phyloP scores from a whole-genome alignment of 2,888 invertebrate species.

The Myathropa florea region DNA sequence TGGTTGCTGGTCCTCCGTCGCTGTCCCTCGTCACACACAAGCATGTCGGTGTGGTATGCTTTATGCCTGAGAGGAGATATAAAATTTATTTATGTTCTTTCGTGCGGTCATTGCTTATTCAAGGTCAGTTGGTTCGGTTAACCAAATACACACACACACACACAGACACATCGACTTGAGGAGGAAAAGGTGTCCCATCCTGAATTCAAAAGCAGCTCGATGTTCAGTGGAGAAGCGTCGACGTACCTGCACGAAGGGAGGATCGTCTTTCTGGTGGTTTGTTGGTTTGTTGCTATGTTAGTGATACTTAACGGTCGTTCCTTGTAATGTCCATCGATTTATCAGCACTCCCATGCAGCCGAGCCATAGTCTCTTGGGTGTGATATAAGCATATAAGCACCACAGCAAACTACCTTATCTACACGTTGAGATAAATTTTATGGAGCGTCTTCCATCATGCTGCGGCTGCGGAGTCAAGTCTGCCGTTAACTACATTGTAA shows the following conservation, averaged over 20 bases:
- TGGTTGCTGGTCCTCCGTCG: neutral
- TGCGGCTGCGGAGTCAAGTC: conserved; percentile 33
- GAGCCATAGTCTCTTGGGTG: conserved; percentile 45
- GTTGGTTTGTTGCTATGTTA: conserved; percentile 63
- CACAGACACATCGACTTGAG: neutral
- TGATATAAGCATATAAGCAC: conserved; percentile 46
- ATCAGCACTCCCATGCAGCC: conserved; percentile 34
- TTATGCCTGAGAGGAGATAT: conserved; percentile 27
- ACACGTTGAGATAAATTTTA: conserved; percentile 56
- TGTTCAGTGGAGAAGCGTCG: neutral
- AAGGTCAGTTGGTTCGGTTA: conserved; percentile 62
- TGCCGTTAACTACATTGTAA: conserved; percentile 34
- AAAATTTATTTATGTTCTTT: conserved; percentile 56
- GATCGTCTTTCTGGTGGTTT: conserved; percentile 37
- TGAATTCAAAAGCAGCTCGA: conserved; percentile 43
- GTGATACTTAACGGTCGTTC: conserved; percentile 57
- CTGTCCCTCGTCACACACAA: neutral
- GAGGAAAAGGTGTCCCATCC: conserved; percentile 13
- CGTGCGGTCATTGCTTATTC: conserved; percentile 61
- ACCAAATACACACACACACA: conserved; percentile 26
- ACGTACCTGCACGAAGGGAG: conserved; percentile 27
- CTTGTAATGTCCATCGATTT: conserved; percentile 64
- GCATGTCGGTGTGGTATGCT: neutral
- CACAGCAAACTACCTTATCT: conserved; percentile 56
- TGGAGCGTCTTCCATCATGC: conserved; percentile 61